Conservation (phyloP, 2,797 vertebrate genomes). For the Myiotriccus ornatus region DNA sequence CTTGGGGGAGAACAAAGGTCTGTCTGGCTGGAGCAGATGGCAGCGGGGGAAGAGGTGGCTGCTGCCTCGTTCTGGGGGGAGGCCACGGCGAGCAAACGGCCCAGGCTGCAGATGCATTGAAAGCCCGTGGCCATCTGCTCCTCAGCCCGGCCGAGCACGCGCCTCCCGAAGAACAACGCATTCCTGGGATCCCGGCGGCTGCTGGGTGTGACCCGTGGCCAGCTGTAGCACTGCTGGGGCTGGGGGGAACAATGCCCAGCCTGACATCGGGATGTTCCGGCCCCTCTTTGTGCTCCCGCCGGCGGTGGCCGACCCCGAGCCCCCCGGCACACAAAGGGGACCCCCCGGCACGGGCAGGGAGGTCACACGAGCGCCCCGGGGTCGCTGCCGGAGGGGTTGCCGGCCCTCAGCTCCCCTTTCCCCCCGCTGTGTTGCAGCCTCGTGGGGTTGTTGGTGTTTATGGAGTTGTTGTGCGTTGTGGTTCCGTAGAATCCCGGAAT, state of each 20-base stretch:
- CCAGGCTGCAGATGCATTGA: slow-evolving; percentile 65
- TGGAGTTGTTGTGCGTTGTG: not conserved
- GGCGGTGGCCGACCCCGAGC: not conserved
- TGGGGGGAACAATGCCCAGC: not conserved
- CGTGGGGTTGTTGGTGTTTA: not conserved
- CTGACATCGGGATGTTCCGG: not conserved
- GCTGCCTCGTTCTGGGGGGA: slow-evolving; percentile 34
- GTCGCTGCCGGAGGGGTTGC: not conserved
- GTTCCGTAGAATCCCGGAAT: rapidly evolving
- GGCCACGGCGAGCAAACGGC: not conserved
- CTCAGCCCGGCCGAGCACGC: slow-evolving; percentile 22
- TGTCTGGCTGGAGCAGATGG: slow-evolving; percentile 74
- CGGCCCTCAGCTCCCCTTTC: not conserved
- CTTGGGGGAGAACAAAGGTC: slow-evolving; percentile 56
- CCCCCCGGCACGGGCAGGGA: not conserved
- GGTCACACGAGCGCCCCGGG: not conserved
- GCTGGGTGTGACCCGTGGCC: slow-evolving; percentile 15
- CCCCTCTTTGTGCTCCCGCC: slow-evolving; percentile 37
- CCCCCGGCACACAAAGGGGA: not conserved
- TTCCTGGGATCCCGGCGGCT: slow-evolving; percentile 12
- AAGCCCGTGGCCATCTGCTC: slow-evolving; percentile 73
- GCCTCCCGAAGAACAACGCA: slow-evolving; percentile 10
- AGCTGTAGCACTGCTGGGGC: slow-evolving; percentile 32
- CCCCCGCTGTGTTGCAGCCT: not conserved
- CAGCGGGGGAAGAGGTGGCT: slow-evolving; percentile 1